Conservation (phyloP, 2,888 invertebrate species). For the Endotricha flammealis region DNA sequence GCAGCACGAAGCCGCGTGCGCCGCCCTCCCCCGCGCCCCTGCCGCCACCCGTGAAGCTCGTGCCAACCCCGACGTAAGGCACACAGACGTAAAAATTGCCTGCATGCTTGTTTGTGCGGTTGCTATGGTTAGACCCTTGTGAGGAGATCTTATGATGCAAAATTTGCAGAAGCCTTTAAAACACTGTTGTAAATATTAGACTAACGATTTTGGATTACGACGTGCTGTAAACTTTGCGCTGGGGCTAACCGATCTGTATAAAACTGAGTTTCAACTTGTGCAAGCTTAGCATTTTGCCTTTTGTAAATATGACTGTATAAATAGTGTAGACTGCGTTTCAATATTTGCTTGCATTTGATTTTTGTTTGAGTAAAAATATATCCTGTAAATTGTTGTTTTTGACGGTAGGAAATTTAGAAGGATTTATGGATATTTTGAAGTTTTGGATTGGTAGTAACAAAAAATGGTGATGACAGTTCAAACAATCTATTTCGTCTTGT, state of each 20-base stretch:
- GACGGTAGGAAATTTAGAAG: background rate
- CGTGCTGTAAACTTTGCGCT: slow-evolving; percentile 31
- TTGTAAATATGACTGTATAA: slow-evolving; percentile 37
- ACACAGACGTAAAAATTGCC: slow-evolving; percentile 47
- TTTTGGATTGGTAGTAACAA: background rate
- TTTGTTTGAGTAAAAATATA: slow-evolving; percentile 1
- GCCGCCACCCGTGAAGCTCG: slow-evolving; percentile 87
- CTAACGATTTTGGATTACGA: background rate
- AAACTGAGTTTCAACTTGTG: slow-evolving; percentile 25
- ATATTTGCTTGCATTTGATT: slow-evolving; percentile 6
- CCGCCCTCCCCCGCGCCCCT: slow-evolving; percentile 88
- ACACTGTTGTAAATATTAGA: background rate
- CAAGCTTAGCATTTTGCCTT: slow-evolving; percentile 46
- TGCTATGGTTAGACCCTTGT: slow-evolving; percentile 47
- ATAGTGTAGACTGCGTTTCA: slow-evolving; percentile 4
- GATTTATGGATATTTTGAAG: background rate
- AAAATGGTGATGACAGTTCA: background rate
- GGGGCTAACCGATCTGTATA: slow-evolving; percentile 55
- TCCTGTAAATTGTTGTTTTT: background rate
- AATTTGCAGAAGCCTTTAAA: too few relatives aligned
- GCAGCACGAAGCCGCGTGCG: slow-evolving; percentile 91
- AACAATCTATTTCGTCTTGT: background rate
- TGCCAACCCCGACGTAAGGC: slow-evolving; percentile 83
- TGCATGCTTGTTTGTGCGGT: slow-evolving; percentile 74
- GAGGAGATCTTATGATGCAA: slow-evolving; percentile 24